Conservation (phyloP, 2,113 vertebrate genomes). For the Nannobrachium achirus region DNA sequence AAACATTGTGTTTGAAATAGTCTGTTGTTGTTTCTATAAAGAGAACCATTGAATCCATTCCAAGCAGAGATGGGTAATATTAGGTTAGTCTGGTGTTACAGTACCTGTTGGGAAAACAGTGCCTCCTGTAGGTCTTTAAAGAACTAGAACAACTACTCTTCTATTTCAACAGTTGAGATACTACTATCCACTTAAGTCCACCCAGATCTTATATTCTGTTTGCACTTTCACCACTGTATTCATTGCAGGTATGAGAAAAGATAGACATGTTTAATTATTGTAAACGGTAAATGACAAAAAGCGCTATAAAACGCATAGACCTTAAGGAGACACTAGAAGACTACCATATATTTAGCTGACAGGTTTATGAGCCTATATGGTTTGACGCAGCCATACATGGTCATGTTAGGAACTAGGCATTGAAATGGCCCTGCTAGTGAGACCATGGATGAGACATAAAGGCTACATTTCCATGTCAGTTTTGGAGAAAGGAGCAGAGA, state of each 20-base stretch:
- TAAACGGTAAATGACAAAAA: slow-evolving; percentile 9
- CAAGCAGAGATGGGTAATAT: not conserved
- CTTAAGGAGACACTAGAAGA: slow-evolving; percentile 17
- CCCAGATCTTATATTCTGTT: slow-evolving; percentile 7
- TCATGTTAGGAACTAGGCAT: slow-evolving; percentile 36
- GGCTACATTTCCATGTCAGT: too few species aligned
- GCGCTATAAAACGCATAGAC: slow-evolving; percentile 20
- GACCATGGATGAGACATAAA: not conserved
- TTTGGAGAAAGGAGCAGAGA: too few species aligned
- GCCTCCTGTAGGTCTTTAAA: slow-evolving; percentile 25
- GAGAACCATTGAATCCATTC: slow-evolving; percentile 28
- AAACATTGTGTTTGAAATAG: too few species aligned
- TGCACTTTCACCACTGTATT: slow-evolving; percentile 11
- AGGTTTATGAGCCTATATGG: slow-evolving; percentile 53
- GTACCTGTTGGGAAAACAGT: slow-evolving; percentile 21
- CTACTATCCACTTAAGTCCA: slow-evolving; percentile 18
- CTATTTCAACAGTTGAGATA: slow-evolving; percentile 28
- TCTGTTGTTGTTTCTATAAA: slow-evolving; percentile 31
- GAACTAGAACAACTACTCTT: not conserved
- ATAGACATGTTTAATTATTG: slow-evolving; percentile 10
- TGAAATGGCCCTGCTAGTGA: slow-evolving; percentile 15
- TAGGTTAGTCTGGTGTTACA: not conserved
- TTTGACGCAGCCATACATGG: slow-evolving; percentile 55
- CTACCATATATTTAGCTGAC: slow-evolving; percentile 35
- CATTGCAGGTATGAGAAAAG: not conserved